Percentiles rank a stretch among this genome's conserved stretches.
Conservation (phyloP, 2,113 vertebrate genomes). For the Archilochus colubris region DNA sequence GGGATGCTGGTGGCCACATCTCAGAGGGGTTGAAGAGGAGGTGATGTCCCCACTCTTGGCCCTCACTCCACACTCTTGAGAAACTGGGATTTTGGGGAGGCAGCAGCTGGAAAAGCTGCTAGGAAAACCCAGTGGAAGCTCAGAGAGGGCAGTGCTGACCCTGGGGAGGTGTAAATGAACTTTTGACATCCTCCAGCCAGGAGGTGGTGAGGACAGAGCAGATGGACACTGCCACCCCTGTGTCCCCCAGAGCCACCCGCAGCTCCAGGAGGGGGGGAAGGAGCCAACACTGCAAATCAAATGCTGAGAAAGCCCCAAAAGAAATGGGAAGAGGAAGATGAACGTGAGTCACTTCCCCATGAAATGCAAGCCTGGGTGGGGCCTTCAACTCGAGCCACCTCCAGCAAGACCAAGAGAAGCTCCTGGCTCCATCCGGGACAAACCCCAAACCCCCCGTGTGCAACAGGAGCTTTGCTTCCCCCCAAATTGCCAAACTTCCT, state of each 20-base stretch:
- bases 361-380: not conserved
- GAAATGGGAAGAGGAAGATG: not conserved
- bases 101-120: not conserved
- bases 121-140: not conserved
- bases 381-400: not conserved
- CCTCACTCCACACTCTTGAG: not conserved
- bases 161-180: rapidly evolving
- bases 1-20: not conserved
- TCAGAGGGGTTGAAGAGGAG: not conserved
- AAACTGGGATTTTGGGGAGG: not conserved
- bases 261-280: not conserved
- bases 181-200: not conserved
- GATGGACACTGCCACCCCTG: not conserved
- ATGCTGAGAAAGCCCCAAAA: not conserved
- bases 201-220: not conserved
- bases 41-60: rapidly evolving
- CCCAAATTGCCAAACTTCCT: too few species aligned
- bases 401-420: not conserved
- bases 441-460: not conserved
- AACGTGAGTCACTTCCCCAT: not conserved
- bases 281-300: not conserved
- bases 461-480: not conserved
- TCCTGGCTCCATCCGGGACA: rapidly evolving
- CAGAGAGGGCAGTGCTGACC: rapidly evolving
- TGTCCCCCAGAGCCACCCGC: not conserved